Conservation (phyloP, 2,888 invertebrate genomes). For the Agrilus cyanescens region DNA sequence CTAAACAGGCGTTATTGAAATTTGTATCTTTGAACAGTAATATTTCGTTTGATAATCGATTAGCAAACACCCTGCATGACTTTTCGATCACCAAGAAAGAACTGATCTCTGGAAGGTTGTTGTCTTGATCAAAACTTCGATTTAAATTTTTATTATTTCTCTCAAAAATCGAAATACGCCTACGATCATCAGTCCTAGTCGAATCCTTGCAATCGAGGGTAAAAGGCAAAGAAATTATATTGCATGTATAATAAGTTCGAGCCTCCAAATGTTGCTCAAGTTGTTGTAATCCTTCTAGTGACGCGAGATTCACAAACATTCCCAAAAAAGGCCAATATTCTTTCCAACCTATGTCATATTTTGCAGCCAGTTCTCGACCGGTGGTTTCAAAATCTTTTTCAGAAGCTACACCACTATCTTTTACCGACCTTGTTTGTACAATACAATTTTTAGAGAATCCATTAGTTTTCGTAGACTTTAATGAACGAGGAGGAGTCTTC, state of each 20-base stretch:
- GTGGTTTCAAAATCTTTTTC: constrained; percentile 82
- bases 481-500: constrained; percentile 66
- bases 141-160: no score
- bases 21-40: constrained; percentile 36
- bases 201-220: no score
- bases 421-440: background rate
- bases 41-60: constrained; percentile 53
- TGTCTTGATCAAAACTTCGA: background rate
- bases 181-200: background rate
- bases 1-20: constrained; percentile 34
- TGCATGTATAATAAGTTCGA: constrained; percentile 1
- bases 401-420: constrained; percentile 40
- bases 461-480: constrained; percentile 11
- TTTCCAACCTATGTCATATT: constrained; percentile 68
- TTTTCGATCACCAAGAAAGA: constrained; percentile 48
- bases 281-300: constrained; percentile 56
- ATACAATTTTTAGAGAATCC: constrained; percentile 13
- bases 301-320: constrained; percentile 65
- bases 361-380: constrained; percentile 61
- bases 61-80: constrained; percentile 54
- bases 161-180: constrained; percentile 1
- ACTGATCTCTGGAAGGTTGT: constrained; percentile 20
- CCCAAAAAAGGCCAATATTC: constrained; percentile 91
- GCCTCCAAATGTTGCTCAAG: constrained; percentile 62
- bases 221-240: no score